Evolutionary conservation across 2,888 invertebrate genomes (phyloP), one percentile per base, ranked within the genome.

Genomic region (Drosophila mimica): DNA sequence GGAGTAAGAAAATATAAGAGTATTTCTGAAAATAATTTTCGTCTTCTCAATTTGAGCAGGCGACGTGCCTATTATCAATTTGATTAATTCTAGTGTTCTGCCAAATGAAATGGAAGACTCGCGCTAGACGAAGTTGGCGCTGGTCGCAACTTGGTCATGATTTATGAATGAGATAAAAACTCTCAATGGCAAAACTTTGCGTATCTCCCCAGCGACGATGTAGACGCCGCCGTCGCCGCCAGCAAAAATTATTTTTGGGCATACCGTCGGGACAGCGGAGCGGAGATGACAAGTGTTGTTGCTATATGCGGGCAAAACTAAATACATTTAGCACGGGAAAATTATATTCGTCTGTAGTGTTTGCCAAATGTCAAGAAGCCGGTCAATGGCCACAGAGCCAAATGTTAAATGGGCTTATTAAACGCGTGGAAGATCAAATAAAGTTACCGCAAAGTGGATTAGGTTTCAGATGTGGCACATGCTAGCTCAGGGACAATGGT

Each of bases 101-200:
- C 58, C 79, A 83, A 83, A 81, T 78, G 70, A 82, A 76, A 76
- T 66, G 85, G 63, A 78, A 77, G 59, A 66, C 52, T 54, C 43
- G 64, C 58, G 33, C 13, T 48, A n/a, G 28, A 30, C 6, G 49
- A 1, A 11, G 30, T 15, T 11, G 54, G 36, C 28, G 34, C 15
- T 33, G 52, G 28, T 59, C 57, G 31, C 58, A 81, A 87, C 79
- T 83, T 71, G 79, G 38, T 57, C 70, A 70, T 82, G 87, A 87
- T 87, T 83, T 85, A 84, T 85, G 88, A 76, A 80, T 64, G 76
- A 79, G 85, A 88, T 82, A 82, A 87, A 83, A 81, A 68, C 69
- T 78, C 82, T 69, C 84, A 76, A 73, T 82, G 73, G 70, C 51
- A 64, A 85, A 85, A 88, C 15, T 64, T 83, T 83, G 58, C 52